Base-by-base conservation (phyloP, 2,888 invertebrate species). In the Caenorhabditis sp. region DNA sequence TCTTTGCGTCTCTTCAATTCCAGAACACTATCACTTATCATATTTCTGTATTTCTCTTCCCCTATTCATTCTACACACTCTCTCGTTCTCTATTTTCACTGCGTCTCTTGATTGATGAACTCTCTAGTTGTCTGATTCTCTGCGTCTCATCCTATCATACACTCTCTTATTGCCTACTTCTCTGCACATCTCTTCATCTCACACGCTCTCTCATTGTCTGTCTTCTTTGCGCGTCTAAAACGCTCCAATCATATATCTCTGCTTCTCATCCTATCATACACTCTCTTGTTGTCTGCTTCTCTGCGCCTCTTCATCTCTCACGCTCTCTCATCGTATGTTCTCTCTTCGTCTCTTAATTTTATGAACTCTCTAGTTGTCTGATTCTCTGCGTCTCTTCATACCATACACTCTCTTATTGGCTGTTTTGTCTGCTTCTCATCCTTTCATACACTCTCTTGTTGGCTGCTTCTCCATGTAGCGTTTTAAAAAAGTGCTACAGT, bases 381-480 rank as follows among this genome's bases (percentile, higher is more conserved):
- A 7, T 31, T 31, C 31, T 31, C 31, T 31, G 31, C 31, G 31
- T 31, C 31, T 31, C 31, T n/a, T n/a, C n/a, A n/a, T n/a, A n/a
- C n/a, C n/a, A n/a, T n/a, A n/a, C n/a, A n/a, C n/a, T n/a, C n/a
- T 43, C 49, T 43, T 17, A 17, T n/a, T 56, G 12, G 12, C n/a
- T n/a, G 12, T 56, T 21, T 56, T 21, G 12, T n/a, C n/a, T n/a
- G 31, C 10, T 10, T n/a, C n/a, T n/a, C n/a, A 27, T 57, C 31
- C 14, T 17, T 21, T 43, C 31, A 76, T 72, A 58, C 20, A 36
- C 20, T 58, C 2, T 31, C 31, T 31, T 31, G 4, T 31, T 31
- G 4, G 4, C 31, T 4, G 31, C 31, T 4, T 31, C 31, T 31
- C n/a, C n/a, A n/a, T n/a, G n/a, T n/a, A n/a, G n/a, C n/a, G n/a